phyloP scores from a whole-genome alignment of 2,113 vertebrate species.

The Muscicapa adusta region DNA sequence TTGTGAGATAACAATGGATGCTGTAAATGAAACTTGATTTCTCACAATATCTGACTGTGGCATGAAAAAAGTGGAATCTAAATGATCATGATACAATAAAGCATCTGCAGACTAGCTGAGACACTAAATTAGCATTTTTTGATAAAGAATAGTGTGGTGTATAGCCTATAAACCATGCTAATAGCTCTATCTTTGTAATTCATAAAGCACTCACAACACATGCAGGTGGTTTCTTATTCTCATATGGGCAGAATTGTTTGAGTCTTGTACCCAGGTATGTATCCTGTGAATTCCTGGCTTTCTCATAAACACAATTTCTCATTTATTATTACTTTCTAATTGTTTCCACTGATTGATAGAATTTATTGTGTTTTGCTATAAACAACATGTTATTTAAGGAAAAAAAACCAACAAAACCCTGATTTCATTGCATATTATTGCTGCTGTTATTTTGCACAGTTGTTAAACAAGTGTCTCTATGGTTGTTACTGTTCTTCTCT shows the following conservation, averaged over 20 bases:
- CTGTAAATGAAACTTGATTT: slow-evolving; percentile 67
- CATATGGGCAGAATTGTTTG: background rate
- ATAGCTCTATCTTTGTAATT: slow-evolving; percentile 1
- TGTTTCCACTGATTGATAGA: background rate
- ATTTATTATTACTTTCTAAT: background rate
- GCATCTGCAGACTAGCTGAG: slow-evolving; percentile 24
- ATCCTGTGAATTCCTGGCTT: background rate
- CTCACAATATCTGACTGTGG: slow-evolving; percentile 49
- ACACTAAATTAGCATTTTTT: slow-evolving; percentile 40
- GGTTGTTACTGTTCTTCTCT: background rate
- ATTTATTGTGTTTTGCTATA: background rate
- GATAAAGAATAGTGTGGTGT: background rate
- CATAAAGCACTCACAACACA: background rate
- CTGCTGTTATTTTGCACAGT: background rate
- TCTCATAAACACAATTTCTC: background rate
- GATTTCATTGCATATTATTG: background rate
- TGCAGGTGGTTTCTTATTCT: slow-evolving; percentile 18
- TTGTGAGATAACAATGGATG: slow-evolving; percentile 60
- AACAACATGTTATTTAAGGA: background rate
- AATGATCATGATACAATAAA: slow-evolving; percentile 54
- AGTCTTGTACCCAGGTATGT: background rate
- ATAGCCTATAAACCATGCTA: slow-evolving; percentile 1
- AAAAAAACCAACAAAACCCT: background rate
- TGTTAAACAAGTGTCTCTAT: background rate
- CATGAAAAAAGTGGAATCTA: slow-evolving; percentile 54